Evolutionary conservation across 2,797 vertebrate species (phyloP), one percentile per base, ranked within the genome.

Genomic region (Macropus fuliginosus): DNA sequence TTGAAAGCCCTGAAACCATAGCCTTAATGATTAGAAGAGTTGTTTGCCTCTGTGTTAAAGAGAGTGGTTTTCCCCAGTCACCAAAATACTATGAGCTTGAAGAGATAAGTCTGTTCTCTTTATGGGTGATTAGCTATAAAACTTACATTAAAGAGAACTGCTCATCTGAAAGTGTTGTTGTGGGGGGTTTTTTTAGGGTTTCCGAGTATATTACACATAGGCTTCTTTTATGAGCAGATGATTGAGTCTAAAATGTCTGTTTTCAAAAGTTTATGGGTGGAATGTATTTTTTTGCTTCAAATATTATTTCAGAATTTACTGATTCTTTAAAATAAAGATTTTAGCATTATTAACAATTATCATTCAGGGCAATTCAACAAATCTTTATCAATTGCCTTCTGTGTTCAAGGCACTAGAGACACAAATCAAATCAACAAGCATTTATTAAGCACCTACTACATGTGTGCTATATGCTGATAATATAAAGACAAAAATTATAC

Each of bases 231-330:
- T 92, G 9, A 94, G 55, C 40, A 94, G 93, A 54, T 93, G 0
- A 54, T 92, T 91, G 92, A 54, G 34, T 92, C 29, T 55, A 91
- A 93, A 96, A 90, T 13, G 40, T 0, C 18, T 74, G 4, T 21
- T 81, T 55, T 54, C 52, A 5, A 57, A 91, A 95, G 52, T 74
- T 5, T n/a, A 5, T 74, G 28, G 21, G 24, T 55, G 29, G 93
- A 91, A 95, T 5, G 54, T 50, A n/a, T 4, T 94, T 94, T 92
- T 21, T 74, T 74, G n/a, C n/a, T 94, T 90, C 92, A 11, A 59
- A 1, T n/a, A 12, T 56, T 52, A 56, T 91, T 92, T 56, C 31
- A 6, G 14, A 93, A 91, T 50, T 31, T n/a, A 81, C 13, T 81
- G 34, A 81, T 81, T 93, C 18, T 11, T 92, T 59, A 57, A n/a